phyloP scores from a whole-genome alignment of 1,140 invertebrate species.

The Tetranychus cinnabarinus region DNA sequence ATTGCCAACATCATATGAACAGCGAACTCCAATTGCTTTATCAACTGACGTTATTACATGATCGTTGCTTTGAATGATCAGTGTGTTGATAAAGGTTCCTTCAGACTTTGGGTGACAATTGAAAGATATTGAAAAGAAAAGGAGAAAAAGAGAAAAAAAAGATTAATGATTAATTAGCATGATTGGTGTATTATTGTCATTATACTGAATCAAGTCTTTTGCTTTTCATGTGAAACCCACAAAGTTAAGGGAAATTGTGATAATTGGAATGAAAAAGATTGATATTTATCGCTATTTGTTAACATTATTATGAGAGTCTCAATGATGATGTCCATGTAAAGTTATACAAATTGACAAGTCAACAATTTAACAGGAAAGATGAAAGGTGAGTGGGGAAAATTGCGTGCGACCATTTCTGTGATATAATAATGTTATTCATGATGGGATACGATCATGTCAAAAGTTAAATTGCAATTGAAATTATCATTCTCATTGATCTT shows the following conservation, averaged over 20 bases:
- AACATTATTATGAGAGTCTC: too few species aligned
- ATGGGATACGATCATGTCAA: not conserved
- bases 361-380: too few species aligned
- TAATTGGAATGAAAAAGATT: too few species aligned
- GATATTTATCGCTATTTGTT: too few species aligned
- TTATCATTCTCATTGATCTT: not conserved
- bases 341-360: too few species aligned
- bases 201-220: too few species aligned
- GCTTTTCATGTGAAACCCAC: too few species aligned
- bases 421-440: not conserved
- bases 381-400: not conserved
- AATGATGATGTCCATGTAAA: too few species aligned
- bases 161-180: not conserved
- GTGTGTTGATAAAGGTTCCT: constrained; percentile 13
- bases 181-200: not conserved
- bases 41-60: constrained; percentile 12
- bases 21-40: constrained; percentile 14
- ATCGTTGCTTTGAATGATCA: constrained; percentile 15
- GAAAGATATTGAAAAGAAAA: not conserved
- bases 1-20: constrained; percentile 14
- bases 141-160: not conserved
- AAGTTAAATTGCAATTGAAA: not conserved
- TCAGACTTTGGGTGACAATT: constrained; percentile 6
- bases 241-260: too few species aligned
- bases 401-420: not conserved